Percentiles rank a stretch among this genome's conserved stretches.
Evolutionary conservation across 2,797 vertebrate genomes (phyloP).

Genomic region (Anabacerthia variegaticeps): DNA sequence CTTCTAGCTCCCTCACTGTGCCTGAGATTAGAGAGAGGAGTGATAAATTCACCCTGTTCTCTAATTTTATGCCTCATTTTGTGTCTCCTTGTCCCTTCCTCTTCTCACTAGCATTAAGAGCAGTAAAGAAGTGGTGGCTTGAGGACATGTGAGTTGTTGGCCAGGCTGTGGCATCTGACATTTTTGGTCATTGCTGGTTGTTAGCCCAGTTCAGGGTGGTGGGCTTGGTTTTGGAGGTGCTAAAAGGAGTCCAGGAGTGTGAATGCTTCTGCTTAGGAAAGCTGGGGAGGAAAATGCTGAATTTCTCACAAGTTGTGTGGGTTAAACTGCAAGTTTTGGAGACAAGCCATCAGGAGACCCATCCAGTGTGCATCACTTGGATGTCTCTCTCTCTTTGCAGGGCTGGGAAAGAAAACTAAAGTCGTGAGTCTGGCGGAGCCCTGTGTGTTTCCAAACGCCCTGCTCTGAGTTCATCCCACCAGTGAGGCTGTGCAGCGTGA

Average conservation of each 20-base stretch:
- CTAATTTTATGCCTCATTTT: neutral
- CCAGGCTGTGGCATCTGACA: neutral
- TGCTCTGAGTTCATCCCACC: neutral
- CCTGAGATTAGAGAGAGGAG: neutral
- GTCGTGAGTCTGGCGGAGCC: neutral
- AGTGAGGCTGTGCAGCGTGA: neutral
- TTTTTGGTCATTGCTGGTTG: neutral
- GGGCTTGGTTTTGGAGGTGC: neutral
- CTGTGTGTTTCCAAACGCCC: neutral
- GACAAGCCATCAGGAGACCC: neutral
- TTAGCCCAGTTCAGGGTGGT: neutral
- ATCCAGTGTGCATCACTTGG: neutral
- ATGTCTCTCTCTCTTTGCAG: slow-evolving; percentile 4
- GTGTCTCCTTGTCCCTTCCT: fast-evolving
- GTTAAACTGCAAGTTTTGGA: slow-evolving; percentile 19
- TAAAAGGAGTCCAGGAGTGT: neutral
- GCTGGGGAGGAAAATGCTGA: neutral
- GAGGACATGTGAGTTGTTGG: neutral
- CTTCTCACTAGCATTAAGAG: neutral
- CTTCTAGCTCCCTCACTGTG: neutral
- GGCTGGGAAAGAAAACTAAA: slow-evolving; percentile 3
- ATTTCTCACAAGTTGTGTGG: neutral
- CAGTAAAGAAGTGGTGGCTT: neutral
- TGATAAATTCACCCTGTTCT: neutral
- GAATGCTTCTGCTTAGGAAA: neutral